Conservation (phyloP, 2,113 vertebrate genomes). For the Dinomys branickii region DNA sequence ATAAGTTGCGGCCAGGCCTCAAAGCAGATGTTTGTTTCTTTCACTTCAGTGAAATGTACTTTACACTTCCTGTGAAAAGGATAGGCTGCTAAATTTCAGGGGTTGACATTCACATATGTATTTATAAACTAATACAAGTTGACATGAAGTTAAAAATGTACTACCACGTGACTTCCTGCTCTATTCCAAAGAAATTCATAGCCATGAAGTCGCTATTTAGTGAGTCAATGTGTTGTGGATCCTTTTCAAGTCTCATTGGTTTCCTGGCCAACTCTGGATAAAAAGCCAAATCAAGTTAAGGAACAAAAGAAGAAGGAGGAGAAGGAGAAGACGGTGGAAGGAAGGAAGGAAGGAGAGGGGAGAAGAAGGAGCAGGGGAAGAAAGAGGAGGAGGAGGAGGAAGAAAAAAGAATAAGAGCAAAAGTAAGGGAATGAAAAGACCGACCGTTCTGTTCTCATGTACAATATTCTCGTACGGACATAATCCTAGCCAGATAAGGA, state of each 20-base stretch:
- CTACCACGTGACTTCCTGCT: constrained; percentile 57
- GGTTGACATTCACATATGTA: constrained; percentile 20
- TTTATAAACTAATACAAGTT: constrained; percentile 69
- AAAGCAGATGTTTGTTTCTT: constrained; percentile 61
- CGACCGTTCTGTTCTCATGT: fast-evolving
- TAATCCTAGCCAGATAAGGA: background rate
- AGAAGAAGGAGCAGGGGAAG: background rate
- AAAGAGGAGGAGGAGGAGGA: too few relatives aligned
- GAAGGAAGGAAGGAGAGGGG: background rate
- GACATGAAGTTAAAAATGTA: constrained; percentile 65
- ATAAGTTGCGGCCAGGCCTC: background rate
- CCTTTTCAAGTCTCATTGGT: constrained; percentile 11
- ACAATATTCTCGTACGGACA: background rate
- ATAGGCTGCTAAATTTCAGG: constrained; percentile 34
- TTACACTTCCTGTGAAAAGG: constrained; percentile 57
- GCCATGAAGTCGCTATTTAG: constrained; percentile 48
- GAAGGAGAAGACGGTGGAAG: background rate
- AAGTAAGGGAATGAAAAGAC: background rate
- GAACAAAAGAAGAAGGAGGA: background rate
- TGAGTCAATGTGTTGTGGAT: background rate
- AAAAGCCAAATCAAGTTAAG: constrained; percentile 24
- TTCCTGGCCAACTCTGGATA: constrained; percentile 7
- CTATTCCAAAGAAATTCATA: constrained; percentile 42
- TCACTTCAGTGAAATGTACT: constrained; percentile 54
- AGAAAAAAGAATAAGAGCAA: background rate